phyloP scores from a whole-genome alignment of 30 jellyfish, hydroid and myxozoan genomes.

The Pelagia noctiluca region DNA sequence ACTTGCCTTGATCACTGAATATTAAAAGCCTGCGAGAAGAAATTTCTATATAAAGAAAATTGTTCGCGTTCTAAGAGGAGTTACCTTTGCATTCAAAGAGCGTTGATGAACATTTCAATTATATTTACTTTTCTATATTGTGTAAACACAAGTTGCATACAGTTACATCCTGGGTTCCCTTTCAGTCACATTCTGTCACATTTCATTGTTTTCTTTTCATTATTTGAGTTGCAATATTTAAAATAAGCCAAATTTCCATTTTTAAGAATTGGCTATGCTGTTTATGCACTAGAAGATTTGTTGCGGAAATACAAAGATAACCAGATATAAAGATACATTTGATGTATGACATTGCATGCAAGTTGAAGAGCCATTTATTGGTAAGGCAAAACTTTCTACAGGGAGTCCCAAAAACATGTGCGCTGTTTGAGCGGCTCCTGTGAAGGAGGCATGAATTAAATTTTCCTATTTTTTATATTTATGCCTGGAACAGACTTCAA shows the following conservation, averaged over 20 bases:
- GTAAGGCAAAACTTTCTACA: too few relatives aligned
- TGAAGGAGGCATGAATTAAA: too few relatives aligned
- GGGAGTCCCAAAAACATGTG: too few relatives aligned
- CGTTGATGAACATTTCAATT: background rate
- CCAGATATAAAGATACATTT: background rate
- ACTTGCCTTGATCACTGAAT: constrained; percentile 5
- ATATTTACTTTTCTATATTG: background rate
- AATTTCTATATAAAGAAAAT: background rate
- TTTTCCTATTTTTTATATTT: too few relatives aligned
- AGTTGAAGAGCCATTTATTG: constrained; percentile 8
- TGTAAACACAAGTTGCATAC: constrained; percentile 3
- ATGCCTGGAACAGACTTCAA: too few relatives aligned
- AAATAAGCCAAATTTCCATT: too few relatives aligned
- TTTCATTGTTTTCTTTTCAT: too few relatives aligned
- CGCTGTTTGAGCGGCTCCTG: too few relatives aligned
- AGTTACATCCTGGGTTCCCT: background rate
- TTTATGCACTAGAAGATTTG: constrained; percentile 15
- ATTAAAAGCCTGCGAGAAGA: constrained; percentile 2
- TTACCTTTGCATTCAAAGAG: background rate
- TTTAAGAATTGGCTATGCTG: constrained; percentile 27
- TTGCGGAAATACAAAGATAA: constrained; percentile 3
- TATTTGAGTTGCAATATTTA: too few relatives aligned
- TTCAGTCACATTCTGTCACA: too few relatives aligned
- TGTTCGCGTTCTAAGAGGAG: constrained; percentile 1
- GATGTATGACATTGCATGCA: constrained; percentile 42